These are phyloP conservation scores for Polypedilum pembai DNA, from an alignment of 1,140 invertebrate species.

Conservation along the genomic window DNA sequence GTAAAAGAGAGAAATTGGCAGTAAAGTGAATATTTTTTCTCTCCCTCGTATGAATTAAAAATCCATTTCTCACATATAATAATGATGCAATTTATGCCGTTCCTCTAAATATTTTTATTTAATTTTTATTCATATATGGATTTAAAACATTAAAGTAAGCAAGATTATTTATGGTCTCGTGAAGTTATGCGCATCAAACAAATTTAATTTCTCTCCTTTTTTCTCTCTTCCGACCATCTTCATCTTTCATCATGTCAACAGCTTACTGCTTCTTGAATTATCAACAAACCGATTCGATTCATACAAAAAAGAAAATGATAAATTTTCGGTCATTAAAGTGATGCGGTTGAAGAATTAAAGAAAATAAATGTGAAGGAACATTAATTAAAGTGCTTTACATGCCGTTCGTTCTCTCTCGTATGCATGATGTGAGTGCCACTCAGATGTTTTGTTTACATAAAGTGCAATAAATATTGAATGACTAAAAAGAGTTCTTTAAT, in stretches of 20 bases:
- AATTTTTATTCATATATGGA: conserved; percentile 24
- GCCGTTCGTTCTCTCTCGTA: background rate
- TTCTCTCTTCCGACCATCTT: background rate
- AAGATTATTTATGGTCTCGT: conserved; percentile 21
- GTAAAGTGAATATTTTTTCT: background rate
- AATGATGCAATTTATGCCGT: background rate
- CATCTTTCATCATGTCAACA: conserved; percentile 27
- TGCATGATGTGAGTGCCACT: conserved; percentile 15
- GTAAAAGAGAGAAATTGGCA: conserved; percentile 6
- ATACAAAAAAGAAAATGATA: background rate
- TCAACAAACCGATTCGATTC: background rate
- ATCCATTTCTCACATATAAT: background rate
- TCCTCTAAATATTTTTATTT: background rate
- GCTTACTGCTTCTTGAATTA: conserved; percentile 23
- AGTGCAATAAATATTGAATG: conserved; percentile 8
- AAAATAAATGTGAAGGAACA: conserved; percentile 10
- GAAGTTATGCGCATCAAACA: background rate
- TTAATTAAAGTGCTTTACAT: background rate
- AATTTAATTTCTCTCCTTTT: background rate
- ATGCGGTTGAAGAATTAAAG: conserved; percentile 4
- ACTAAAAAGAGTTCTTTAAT: background rate
- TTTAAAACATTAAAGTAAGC: background rate
- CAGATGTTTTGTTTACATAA: background rate
- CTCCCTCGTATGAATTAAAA: background rate
- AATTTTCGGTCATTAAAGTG: conserved; percentile 5